Evolutionary conservation across 1,140 invertebrate species (phyloP).

Genomic region (Lysiphlebus fabarum): DNA sequence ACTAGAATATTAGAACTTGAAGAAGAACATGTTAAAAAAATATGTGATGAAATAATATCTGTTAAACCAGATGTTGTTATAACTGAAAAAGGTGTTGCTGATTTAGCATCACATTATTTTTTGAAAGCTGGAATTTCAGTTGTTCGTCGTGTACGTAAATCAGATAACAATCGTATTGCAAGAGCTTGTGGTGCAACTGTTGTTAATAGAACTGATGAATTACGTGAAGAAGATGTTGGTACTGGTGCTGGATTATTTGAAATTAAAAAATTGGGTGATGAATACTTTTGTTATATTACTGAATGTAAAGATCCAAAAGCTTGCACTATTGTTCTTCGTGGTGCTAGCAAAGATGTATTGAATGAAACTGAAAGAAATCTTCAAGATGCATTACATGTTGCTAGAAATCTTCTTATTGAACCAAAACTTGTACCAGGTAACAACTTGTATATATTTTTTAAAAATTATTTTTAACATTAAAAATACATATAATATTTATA

Average conservation of each 20-base stretch:
- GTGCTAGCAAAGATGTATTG: slow-evolving; percentile 95
- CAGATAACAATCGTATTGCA: slow-evolving; percentile 95
- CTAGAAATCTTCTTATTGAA: slow-evolving; percentile 86
- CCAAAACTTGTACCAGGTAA: slow-evolving; percentile 68
- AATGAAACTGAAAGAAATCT: slow-evolving; percentile 98
- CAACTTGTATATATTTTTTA: too few species aligned
- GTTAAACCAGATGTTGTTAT: slow-evolving; percentile 96
- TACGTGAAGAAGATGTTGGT: slow-evolving; percentile 94
- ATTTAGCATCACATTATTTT: slow-evolving; percentile 84
- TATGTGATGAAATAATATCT: slow-evolving; percentile 91
- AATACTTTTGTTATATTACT: slow-evolving; percentile 94
- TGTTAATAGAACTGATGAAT: slow-evolving; percentile 93
- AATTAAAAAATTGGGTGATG: slow-evolving; percentile 90
- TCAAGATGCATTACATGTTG: slow-evolving; percentile 96
- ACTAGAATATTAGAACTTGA: slow-evolving; percentile 89
- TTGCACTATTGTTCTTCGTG: slow-evolving; percentile 93
- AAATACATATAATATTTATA: neutral
- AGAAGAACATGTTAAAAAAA: slow-evolving; percentile 89
- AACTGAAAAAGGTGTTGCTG: slow-evolving; percentile 97
- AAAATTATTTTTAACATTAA: too few species aligned
- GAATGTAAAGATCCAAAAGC: slow-evolving; percentile 98
- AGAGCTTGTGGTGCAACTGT: slow-evolving; percentile 96
- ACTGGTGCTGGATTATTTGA: slow-evolving; percentile 93
- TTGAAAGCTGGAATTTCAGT: slow-evolving; percentile 91
- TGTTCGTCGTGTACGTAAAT: slow-evolving; percentile 88